These are phyloP conservation scores for Palythoa grandis DNA, from an alignment of 92 coral and sea anemone species.

Conservation along the genomic window DNA sequence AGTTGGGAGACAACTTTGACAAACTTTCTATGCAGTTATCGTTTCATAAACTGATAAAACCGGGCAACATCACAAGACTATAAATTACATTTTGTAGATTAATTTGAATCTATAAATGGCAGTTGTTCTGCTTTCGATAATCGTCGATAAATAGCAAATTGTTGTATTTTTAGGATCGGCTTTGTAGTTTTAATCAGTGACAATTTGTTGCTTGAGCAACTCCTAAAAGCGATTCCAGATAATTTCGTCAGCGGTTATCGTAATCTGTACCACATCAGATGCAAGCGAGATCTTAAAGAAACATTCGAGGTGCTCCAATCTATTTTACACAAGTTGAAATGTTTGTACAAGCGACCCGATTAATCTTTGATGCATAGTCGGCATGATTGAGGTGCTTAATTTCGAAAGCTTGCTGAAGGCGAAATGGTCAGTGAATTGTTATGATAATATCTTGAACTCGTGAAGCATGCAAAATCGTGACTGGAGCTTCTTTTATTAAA, in stretches of 20 bases:
- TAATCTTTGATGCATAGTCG: conserved; percentile 12
- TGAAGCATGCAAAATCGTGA: conserved; percentile 40
- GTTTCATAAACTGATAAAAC: too few relatives aligned
- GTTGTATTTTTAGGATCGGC: not conserved
- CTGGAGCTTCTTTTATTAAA: not conserved
- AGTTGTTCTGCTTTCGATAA: not conserved
- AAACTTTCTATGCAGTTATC: too few relatives aligned
- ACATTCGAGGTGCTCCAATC: not conserved
- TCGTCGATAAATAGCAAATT: not conserved
- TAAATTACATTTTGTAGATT: not conserved
- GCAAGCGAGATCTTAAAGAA: not conserved
- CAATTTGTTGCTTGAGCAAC: not conserved
- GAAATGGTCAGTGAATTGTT: conserved; percentile 24
- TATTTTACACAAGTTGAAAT: conserved; percentile 8
- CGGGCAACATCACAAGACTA: not conserved
- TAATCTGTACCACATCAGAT: not conserved
- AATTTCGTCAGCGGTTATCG: not conserved
- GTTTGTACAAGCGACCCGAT: not conserved
- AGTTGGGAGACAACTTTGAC: too few relatives aligned
- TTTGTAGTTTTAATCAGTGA: not conserved
- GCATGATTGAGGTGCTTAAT: conserved; percentile 5
- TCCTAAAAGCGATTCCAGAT: not conserved
- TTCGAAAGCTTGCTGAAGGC: conserved; percentile 21
- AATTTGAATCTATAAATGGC: not conserved
- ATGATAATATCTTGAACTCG: conserved; percentile 15